phyloP scores from a whole-genome alignment of 1,140 invertebrate genomes.

The Polypedilum pembai region DNA sequence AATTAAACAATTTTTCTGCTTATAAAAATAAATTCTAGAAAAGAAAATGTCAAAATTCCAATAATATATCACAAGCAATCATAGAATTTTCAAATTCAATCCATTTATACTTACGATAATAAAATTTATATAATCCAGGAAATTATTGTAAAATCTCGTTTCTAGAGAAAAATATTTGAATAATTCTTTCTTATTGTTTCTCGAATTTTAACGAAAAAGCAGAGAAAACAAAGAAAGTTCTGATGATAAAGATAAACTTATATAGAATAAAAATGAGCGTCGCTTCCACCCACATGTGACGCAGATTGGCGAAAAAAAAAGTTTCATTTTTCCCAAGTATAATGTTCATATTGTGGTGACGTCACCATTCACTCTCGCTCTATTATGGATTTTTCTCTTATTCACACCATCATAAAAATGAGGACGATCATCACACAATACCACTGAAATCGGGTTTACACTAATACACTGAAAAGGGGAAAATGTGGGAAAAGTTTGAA shows the following conservation, averaged over 20 bases:
- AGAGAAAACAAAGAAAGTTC: neutral
- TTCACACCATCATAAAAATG: neutral
- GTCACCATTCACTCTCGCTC: neutral
- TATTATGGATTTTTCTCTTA: neutral
- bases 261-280: neutral
- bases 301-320: neutral
- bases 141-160: neutral
- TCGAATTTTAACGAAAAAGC: too few relatives aligned
- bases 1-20: too few relatives aligned
- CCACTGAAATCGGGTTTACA: neutral
- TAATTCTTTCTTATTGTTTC: neutral
- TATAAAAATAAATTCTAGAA: too few relatives aligned
- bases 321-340: neutral
- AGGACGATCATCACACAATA: neutral
- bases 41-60: too few relatives aligned
- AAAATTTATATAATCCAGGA: neutral
- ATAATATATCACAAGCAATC: too few relatives aligned
- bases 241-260: neutral
- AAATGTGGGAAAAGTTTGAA: neutral
- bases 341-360: neutral
- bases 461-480: neutral
- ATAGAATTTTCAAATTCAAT: too few relatives aligned
- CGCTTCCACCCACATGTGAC: constrained; percentile 1
- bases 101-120: too few relatives aligned
- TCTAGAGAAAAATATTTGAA: neutral